Base-by-base conservation (phyloP, 37 sponge, comb jelly and placozoan genomes). In the Petrosia ficiformis region DNA sequence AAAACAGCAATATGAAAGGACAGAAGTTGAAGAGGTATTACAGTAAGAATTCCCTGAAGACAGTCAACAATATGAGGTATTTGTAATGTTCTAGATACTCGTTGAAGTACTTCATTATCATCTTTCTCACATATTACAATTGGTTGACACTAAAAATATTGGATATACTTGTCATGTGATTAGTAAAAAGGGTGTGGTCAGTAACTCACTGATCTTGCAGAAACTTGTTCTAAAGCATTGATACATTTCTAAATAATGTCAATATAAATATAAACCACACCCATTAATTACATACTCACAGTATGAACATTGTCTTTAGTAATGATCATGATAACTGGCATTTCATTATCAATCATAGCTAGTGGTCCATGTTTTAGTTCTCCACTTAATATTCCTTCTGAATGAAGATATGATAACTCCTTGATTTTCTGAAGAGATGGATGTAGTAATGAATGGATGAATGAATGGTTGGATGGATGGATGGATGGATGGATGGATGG, bases 321-420 rank as follows among this genome's bases (percentile, higher is more conserved):
- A 37, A 96, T 86, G 35, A 99, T 70, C 87, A 99, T 90, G 31
- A 99, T 93, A 35, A 95, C 93, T 24, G 99, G 97, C 99, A 99
- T 99, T 37, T 93, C 71, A 29, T 90, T 81, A 58, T 99, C 99
- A 43, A 99, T 94, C 86, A 99, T 88, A 2, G 99, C 99, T 57
- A 99, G 85, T 0, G 99, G 99, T 31, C 99, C 99, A 77, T 99
- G 99, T 43, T 99, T 99, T 75, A 99, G 73, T 39, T 99, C 99
- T 59, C 99, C 99, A 73, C 95, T 86, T 16, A 99, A 73, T 22
- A 99, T 99, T 3, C 96, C 97, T 57, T 96, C 97, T 0, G 95
- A 94, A 61, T 96, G 97, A 92, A 96, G 89, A 77, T 96, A 96
- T 1, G 97, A 74, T 24, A 93, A 66, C 72, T 93, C 93, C 67